These are phyloP conservation scores for Pachycephus smyrnensis DNA, from an alignment of 2,888 invertebrate genomes.

Conservation along the genomic window DNA sequence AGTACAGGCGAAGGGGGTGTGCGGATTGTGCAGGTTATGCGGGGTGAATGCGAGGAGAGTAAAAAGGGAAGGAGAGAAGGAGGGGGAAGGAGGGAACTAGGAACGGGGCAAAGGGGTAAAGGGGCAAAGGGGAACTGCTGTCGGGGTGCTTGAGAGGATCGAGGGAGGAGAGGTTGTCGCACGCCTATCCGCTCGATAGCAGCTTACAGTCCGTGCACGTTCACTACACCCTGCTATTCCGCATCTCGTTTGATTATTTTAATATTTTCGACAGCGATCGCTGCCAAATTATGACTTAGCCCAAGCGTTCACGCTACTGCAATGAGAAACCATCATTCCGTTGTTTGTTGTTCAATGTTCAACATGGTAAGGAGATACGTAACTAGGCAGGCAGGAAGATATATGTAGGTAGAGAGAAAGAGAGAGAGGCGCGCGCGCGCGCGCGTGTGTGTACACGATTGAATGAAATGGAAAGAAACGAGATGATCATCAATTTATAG, in stretches of 20 bases:
- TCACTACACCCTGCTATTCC: slow-evolving; percentile 41
- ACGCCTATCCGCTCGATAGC: slow-evolving; percentile 66
- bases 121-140: slow-evolving; percentile 24
- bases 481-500: neutral
- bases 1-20: slow-evolving; percentile 22
- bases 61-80: slow-evolving; percentile 31
- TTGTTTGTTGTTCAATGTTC: neutral
- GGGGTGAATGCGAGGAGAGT: slow-evolving; percentile 15
- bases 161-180: slow-evolving; percentile 42
- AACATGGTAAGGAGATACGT: neutral
- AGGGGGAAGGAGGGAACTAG: slow-evolving; percentile 29
- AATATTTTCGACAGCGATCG: neutral
- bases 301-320: neutral
- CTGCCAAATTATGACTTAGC: neutral
- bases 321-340: neutral
- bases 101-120: slow-evolving; percentile 16
- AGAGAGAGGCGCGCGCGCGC: slow-evolving; percentile 5
- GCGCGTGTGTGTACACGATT: too few species aligned
- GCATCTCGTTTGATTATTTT: neutral
- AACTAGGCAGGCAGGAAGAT: neutral
- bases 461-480: neutral
- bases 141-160: slow-evolving; percentile 32
- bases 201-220: slow-evolving; percentile 62
- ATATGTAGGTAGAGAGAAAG: too few species aligned
- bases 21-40: slow-evolving; percentile 24